Base-by-base conservation (phyloP, 2,113 vertebrate species). In the Anguilla rostrata region DNA sequence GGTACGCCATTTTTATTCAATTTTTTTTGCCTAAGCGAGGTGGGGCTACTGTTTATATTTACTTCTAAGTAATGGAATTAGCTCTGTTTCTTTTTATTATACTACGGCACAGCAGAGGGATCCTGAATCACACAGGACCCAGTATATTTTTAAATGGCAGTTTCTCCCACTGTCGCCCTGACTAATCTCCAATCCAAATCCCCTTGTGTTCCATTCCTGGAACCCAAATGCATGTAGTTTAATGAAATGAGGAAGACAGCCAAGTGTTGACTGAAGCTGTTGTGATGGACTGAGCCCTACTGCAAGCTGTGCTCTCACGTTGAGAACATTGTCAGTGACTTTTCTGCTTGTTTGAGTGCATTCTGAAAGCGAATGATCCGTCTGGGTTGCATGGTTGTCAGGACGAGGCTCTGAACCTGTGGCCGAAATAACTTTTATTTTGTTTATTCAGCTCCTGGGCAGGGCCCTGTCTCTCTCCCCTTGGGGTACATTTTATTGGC, bases 61-160 rank as follows among this genome's bases (percentile, higher is more conserved):
- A 53, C 6, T 80, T 39, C 29, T 46, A 86, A 86, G 57, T 66
- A 66, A 66, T 12, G 39, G 22, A 39, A 81, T 86, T 66, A 81
- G 78, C 60, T n/a, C 22, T 81, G 53, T 60, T 81, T 53, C 1
- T 0, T 29, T 81, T 81, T 15, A 39, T 56, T 60, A 57, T 43
- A 86, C 14, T 12, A 18, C 26, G 39, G 75, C 39, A 40, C 40
- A 75, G 75, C 43, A 53, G 40, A 78, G 66, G 71, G 34, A 5
- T 57, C 53, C 15, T 43, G 16, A 86, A 81, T 39, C 39, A 66
- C 39, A 81, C 2, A 5, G 7, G 9, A 3, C 34, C 4, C 49
- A 63, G 49, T 57, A 60, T 4, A 41, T 60, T 85, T 80, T 81
- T 15, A 46, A 86, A 66, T 56, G 41, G 39, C 40, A 79, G 14